Conservation (phyloP, 2,888 invertebrate genomes). For the Homarus gammarus region DNA sequence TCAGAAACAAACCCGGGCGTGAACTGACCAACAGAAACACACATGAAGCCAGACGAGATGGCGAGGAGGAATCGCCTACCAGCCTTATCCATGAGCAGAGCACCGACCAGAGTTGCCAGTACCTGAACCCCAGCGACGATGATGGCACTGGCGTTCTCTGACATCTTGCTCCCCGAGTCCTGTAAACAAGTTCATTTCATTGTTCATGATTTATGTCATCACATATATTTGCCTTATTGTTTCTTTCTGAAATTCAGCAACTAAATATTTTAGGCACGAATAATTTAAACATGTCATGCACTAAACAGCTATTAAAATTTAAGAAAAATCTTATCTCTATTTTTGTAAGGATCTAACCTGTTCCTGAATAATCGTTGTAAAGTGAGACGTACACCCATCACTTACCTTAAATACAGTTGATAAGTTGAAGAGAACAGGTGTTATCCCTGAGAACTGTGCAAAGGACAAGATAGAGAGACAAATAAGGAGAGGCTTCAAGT, state of each 20-base stretch:
- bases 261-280: no score
- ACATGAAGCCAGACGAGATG: neutral
- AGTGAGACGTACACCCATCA: neutral
- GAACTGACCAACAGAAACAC: conserved; percentile 1
- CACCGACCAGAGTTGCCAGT: neutral
- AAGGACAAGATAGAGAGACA: conserved; percentile 94
- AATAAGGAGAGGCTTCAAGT: conserved; percentile 89
- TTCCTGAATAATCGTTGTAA: neutral
- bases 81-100: neutral
- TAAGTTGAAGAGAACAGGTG: conserved; percentile 96
- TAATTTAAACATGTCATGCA: no score
- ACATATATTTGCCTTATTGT: no score
- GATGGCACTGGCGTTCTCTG: neutral
- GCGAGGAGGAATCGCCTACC: neutral
- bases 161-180: neutral
- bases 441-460: conserved; percentile 96
- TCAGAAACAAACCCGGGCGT: no score
- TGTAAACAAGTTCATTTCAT: no score
- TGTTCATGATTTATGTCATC: no score
- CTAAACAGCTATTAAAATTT: no score
- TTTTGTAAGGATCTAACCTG: no score
- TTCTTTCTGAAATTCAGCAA: no score
- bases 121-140: neutral
- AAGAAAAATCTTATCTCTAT: no score
- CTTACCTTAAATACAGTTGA: conserved; percentile 88